Percentiles rank a stretch among this genome's conserved stretches.
phyloP scores from a whole-genome alignment of 2,113 vertebrate genomes.

The Strigops habroptila region DNA sequence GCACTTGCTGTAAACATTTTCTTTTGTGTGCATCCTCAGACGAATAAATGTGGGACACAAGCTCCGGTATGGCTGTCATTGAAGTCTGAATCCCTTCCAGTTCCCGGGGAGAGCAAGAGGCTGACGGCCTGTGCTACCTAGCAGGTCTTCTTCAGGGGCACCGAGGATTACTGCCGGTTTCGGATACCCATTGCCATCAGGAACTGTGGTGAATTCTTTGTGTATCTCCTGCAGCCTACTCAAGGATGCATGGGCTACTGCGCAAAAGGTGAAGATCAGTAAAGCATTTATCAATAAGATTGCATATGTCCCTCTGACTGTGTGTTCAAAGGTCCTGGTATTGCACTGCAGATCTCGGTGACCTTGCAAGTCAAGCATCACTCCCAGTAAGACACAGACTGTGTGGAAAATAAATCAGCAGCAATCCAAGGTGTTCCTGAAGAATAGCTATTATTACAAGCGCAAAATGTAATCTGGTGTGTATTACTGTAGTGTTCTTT shows the following conservation, averaged over 20 bases:
- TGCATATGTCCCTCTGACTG: not conserved
- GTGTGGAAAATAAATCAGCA: slow-evolving; percentile 49
- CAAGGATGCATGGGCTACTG: slow-evolving; percentile 82
- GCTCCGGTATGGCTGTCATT: slow-evolving; percentile 82
- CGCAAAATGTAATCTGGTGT: slow-evolving; percentile 23
- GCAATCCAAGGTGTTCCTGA: slow-evolving; percentile 34
- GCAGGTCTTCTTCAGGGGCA: slow-evolving; percentile 71
- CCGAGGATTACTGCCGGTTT: slow-evolving; percentile 79
- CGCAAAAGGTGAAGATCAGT: slow-evolving; percentile 65
- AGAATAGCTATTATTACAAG: slow-evolving; percentile 38
- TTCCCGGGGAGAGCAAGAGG: slow-evolving; percentile 56
- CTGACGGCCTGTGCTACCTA: slow-evolving; percentile 72
- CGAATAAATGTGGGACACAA: slow-evolving; percentile 85
- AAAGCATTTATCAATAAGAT: slow-evolving; percentile 4
- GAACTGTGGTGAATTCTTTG: slow-evolving; percentile 74
- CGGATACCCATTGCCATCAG: slow-evolving; percentile 67
- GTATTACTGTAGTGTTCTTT: not conserved
- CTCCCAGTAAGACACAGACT: not conserved
- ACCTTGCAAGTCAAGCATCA: slow-evolving; percentile 35
- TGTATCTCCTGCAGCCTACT: slow-evolving; percentile 77
- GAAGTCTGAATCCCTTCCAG: slow-evolving; percentile 61
- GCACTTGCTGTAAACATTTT: accelerated
- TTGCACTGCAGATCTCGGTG: not conserved
- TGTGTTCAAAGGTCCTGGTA: not conserved
- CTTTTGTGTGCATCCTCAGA: slow-evolving; percentile 58